Base-by-base conservation (phyloP, 2,888 invertebrate genomes). In the Spilosoma lubricipeda region DNA sequence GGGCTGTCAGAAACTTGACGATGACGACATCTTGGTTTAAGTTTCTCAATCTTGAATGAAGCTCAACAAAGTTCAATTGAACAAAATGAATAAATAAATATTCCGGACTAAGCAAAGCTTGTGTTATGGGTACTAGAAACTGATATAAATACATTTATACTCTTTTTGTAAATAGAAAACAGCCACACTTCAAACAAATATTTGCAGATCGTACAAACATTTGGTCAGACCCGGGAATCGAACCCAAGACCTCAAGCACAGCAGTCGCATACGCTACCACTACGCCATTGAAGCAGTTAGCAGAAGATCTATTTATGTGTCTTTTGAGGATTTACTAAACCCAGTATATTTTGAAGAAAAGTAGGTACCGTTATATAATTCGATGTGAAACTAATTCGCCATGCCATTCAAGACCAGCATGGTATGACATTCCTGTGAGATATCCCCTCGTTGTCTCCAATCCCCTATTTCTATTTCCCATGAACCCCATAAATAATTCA, bases 401-500 rank as follows among this genome's bases (percentile, higher is more conserved):
- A 48, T 73, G 73, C 68, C 68, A 52, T 67, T 73, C 73, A 73
- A 68, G 52, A 70, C 76, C 73, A 76, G 68, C 68, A 71, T 67
- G 30, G 13, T 56, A 64, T 63, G 59, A 67, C 74, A 74, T 74
- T 67, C 72, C 48, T 91, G 91, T 90, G 93, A 93, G 94, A 94
- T 93, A 95, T 94, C 87, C 87, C 86, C 68, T 68, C 74, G 73
- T 77, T 77, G 72, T 78, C 86, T 86, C 79, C 80, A 72, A 87
- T 89, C 89, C 90, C 75, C 76, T 70, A 73, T 91, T 92, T 84
- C 84, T 92, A 92, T 93, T 92, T 86, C 82, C 85, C 77, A 83
- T 83, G 78, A 84, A 76, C 80, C 74, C 79, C 71, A 81, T 93
- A 88, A 92, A 93, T 94, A 93, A 94, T 94, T 94, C 94, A 94